Percentiles rank a stretch among this genome's conserved stretches.
Conservation (phyloP, 2,888 invertebrate species). For the Phragmatobia fuliginosa region DNA sequence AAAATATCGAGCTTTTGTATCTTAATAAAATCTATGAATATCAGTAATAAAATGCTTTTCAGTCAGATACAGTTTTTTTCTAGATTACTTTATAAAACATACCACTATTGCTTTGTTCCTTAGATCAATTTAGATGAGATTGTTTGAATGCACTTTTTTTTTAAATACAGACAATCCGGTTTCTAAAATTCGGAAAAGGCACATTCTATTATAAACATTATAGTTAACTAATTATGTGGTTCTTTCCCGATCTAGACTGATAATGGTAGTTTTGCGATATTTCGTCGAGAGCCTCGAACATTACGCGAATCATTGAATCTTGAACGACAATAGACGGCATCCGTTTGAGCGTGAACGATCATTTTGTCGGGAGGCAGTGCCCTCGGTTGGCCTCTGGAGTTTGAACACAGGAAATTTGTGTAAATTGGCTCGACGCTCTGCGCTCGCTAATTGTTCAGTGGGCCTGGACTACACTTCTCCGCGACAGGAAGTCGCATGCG, state of each 20-base stretch:
- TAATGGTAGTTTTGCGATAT: neutral
- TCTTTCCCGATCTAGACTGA: neutral
- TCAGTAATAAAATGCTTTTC: neutral
- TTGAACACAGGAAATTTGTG: slow-evolving; percentile 83
- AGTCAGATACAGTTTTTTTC: neutral
- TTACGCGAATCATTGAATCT: slow-evolving; percentile 19
- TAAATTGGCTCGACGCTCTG: slow-evolving; percentile 73
- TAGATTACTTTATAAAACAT: neutral
- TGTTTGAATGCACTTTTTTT: neutral
- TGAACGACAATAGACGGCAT: slow-evolving; percentile 49
- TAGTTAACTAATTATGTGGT: neutral
- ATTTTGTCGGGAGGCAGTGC: slow-evolving; percentile 65
- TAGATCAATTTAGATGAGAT: neutral
- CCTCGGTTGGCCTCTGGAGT: slow-evolving; percentile 66
- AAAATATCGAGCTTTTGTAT: neutral
- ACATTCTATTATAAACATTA: neutral
- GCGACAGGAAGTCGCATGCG: slow-evolving; percentile 67
- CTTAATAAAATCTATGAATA: neutral
- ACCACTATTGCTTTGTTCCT: neutral
- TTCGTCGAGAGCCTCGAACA: neutral
- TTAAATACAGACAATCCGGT: neutral
- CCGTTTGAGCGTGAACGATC: slow-evolving; percentile 54
- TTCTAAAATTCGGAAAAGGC: slow-evolving; percentile 1
- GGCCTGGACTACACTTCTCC: slow-evolving; percentile 69
- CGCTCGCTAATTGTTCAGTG: slow-evolving; percentile 79